Base-by-base conservation (phyloP, 2,797 vertebrate genomes). In the Pangasius djambal region DNA sequence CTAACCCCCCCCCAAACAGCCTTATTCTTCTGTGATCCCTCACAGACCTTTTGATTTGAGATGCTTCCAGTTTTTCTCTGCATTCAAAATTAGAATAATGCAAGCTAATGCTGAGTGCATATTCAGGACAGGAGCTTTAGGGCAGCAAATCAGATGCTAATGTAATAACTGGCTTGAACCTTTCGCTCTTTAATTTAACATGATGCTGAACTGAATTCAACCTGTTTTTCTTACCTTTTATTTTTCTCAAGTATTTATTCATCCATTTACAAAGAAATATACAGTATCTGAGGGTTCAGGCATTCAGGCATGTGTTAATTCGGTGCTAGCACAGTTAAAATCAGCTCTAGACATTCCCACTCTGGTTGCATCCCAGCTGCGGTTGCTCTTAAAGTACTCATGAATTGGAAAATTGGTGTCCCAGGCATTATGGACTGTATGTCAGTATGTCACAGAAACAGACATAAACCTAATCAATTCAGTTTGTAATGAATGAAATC, bases 21-120 rank as follows among this genome's bases (percentile, higher is more conserved):
- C 79, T 91, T 83, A 83, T 91, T 89, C 81, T 61, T 86, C 74
- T 72, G 87, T 48, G 89, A 92, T 90, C 91, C 89, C 90, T 90
- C 52, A 57, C 86, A 92, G 90, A 91, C 85, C 72, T 52, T 86
- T 90, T 89, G 72, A 90, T 90, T 88, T 87, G 70, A 86, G 25
- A 83, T 9, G 37, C 79, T 87, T 83, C 72, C 88, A 65, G 78
- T 65, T 88, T 48, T 74, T 69, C 31, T 67, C 57, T 86, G 78
- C 72, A 78, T 52, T 78, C 78, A 83, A 61, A 84, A 79, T 48
- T 18, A 77, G 75, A 52, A 82, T 50, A 78, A 79, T 79, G 77
- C 50, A 37, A 81, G 20, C 31, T 37, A 81, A 81, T 28, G 78
- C 69, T 70, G 83, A 89, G 88, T 55, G n/a, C 61, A 75, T 79